Percentiles rank a stretch among this genome's conserved stretches.
phyloP scores from a whole-genome alignment of 1,140 invertebrate genomes.

The Trichomalopsis sarcophagae region DNA sequence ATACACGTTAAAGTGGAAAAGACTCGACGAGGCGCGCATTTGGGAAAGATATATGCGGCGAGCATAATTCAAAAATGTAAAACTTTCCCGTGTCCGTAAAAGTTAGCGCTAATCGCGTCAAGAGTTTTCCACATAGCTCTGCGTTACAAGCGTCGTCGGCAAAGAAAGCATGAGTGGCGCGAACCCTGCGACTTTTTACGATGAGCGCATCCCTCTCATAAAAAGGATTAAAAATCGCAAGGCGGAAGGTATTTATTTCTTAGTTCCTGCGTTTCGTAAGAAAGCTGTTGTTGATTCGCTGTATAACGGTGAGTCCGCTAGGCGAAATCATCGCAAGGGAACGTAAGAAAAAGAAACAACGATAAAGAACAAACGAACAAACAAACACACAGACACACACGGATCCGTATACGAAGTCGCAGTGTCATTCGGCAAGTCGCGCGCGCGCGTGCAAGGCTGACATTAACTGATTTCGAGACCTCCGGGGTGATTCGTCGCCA shows the following conservation, averaged over 20 bases:
- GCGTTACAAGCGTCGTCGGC: too few species aligned
- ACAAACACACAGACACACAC: background rate
- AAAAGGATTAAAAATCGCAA: background rate
- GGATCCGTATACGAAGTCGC: background rate
- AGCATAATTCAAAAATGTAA: background rate
- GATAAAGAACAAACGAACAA: too few species aligned
- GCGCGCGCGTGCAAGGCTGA: conserved; percentile 51
- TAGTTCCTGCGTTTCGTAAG: background rate
- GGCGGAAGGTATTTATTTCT: background rate
- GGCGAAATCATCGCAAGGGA: background rate
- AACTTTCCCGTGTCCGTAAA: background rate
- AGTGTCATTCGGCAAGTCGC: conserved; percentile 3
- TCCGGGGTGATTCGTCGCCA: conserved; percentile 61
- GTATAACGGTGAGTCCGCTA: background rate
- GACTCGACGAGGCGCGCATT: background rate
- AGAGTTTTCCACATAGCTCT: too few species aligned
- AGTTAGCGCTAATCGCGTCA: background rate
- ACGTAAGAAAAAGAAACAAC: background rate
- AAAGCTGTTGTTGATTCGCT: background rate
- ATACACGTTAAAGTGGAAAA: too few species aligned
- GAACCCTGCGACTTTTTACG: background rate
- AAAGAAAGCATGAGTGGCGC: background rate
- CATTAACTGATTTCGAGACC: conserved; percentile 66
- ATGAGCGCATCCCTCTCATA: background rate
- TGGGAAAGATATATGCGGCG: background rate